phyloP scores from a whole-genome alignment of 2,113 vertebrate species.

The Dunckerocampus dactyliophorus region DNA sequence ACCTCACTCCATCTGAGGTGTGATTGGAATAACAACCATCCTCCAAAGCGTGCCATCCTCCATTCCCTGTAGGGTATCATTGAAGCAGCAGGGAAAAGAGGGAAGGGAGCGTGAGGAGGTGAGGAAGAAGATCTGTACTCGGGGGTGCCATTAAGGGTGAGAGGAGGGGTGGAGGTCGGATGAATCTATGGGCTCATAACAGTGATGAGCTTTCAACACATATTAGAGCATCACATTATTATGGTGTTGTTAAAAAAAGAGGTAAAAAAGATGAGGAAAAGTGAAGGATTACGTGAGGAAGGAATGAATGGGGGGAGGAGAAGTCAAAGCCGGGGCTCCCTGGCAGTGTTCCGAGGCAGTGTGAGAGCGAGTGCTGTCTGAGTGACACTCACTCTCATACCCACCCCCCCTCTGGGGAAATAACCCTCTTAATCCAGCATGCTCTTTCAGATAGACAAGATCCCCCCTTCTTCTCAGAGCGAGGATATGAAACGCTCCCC shows the following conservation, averaged over 20 bases:
- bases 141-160: constrained; percentile 1
- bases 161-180: not conserved
- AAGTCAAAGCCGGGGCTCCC: constrained; percentile 55
- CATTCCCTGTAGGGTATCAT: constrained; percentile 55
- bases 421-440: constrained; percentile 90
- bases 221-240: not conserved
- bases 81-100: constrained; percentile 47
- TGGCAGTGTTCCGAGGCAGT: constrained; percentile 57
- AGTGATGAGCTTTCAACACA: not conserved
- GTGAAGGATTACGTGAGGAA: constrained; percentile 40
- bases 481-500: constrained; percentile 84
- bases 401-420: constrained; percentile 83
- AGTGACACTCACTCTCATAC: constrained; percentile 74
- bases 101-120: constrained; percentile 36
- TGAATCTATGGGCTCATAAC: not conserved
- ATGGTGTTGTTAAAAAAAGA: not conserved
- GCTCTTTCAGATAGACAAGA: constrained; percentile 89
- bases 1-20: constrained; percentile 70
- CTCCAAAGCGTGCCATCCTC: constrained; percentile 64
- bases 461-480: constrained; percentile 78
- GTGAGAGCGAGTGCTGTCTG: constrained; percentile 63
- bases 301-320: constrained; percentile 27
- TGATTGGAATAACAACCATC: constrained; percentile 78
- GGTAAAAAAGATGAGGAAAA: constrained; percentile 1
- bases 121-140: constrained; percentile 35